A percentile compares a stretch with the other conserved stretches of the same genome.
phyloP scores from a whole-genome alignment of 2,113 vertebrate genomes.

The Gobiocypris rarus region DNA sequence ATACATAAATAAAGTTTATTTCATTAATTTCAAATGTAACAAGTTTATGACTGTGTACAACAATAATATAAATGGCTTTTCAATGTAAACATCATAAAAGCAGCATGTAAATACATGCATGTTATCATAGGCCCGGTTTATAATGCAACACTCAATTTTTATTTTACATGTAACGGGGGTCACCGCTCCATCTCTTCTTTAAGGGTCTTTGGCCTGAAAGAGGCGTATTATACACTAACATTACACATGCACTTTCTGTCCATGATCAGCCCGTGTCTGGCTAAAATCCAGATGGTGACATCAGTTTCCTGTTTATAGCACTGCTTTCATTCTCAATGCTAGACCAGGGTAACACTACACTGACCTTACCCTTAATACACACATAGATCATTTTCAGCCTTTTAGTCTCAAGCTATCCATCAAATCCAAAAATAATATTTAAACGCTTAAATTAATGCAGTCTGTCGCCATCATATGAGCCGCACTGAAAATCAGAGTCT shows the following conservation, averaged over 20 bases:
- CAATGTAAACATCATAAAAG: neutral
- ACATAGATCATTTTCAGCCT: neutral
- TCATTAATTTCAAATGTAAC: neutral
- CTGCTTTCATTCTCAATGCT: constrained; percentile 34
- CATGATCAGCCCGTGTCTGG: neutral
- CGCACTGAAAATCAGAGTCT: neutral
- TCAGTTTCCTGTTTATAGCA: constrained; percentile 58
- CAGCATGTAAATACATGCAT: neutral
- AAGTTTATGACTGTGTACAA: neutral
- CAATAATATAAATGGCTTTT: neutral
- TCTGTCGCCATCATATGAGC: neutral
- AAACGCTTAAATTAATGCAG: constrained; percentile 2
- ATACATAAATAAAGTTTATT: neutral
- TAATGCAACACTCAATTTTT: neutral
- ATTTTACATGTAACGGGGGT: too few relatives aligned
- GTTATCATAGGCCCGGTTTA: neutral
- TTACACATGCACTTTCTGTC: neutral
- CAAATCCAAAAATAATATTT: constrained; percentile 23
- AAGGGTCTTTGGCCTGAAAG: neutral
- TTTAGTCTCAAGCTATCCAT: neutral
- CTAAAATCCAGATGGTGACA: constrained; percentile 49
- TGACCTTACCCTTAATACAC: constrained; percentile 41
- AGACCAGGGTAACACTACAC: constrained; percentile 33
- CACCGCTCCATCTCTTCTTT: neutral
- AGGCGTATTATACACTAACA: neutral